phyloP scores from a whole-genome alignment of 2,113 vertebrate species.

The Perca schrenkii region DNA sequence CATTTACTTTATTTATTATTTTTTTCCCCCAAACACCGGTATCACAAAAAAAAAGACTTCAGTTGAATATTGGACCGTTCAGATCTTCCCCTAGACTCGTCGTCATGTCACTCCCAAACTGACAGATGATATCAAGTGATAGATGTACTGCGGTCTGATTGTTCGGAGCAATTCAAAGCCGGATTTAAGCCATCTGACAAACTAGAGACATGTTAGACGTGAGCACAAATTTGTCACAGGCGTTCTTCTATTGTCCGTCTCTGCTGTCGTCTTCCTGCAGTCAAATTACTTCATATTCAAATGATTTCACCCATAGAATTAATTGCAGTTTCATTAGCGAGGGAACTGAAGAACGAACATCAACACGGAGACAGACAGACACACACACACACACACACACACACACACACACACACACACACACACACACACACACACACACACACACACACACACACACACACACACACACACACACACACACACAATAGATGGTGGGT shows the following conservation, averaged over 20 bases:
- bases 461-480: background rate
- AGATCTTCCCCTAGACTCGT: background rate
- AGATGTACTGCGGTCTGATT: slow-evolving; percentile 4
- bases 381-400: slow-evolving; percentile 13
- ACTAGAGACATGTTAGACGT: background rate
- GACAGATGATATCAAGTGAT: background rate
- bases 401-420: slow-evolving; percentile 7
- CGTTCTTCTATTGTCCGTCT: slow-evolving; percentile 8
- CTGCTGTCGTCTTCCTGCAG: slow-evolving; percentile 31
- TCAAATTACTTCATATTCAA: slow-evolving; percentile 60
- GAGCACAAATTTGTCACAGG: slow-evolving; percentile 7
- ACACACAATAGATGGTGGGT: background rate
- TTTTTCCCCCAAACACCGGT: background rate
- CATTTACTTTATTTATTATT: too few species aligned
- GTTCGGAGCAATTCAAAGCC: slow-evolving; percentile 6
- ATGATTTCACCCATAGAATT: slow-evolving; percentile 48
- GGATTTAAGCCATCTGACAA: slow-evolving; percentile 6
- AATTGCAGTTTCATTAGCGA: slow-evolving; percentile 61
- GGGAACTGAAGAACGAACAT: slow-evolving; percentile 29
- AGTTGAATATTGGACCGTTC: background rate
- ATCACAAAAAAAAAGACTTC: background rate
- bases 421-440: slow-evolving; percentile 29
- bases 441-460: background rate
- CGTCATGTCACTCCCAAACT: background rate
- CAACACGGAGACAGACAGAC: slow-evolving; percentile 4